Percentiles rank a stretch among this genome's conserved stretches.
Conservation (phyloP, 2,113 vertebrate species). For the Brienomyrus brachyistius region DNA sequence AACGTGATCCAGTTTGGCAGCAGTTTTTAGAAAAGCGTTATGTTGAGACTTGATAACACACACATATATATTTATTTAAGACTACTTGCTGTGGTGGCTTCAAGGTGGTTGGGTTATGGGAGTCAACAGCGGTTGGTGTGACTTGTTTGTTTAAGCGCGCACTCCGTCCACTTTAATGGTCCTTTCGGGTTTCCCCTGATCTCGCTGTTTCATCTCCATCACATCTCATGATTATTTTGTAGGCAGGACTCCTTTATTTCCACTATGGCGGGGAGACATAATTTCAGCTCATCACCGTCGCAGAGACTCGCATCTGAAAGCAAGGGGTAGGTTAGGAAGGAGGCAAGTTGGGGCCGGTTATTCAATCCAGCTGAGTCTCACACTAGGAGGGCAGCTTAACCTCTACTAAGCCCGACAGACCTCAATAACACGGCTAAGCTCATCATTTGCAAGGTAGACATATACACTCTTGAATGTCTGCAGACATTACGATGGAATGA, state of each 20-base stretch:
- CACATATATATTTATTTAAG: slow-evolving; percentile 17
- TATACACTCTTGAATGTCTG: neutral
- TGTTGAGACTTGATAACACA: slow-evolving; percentile 16
- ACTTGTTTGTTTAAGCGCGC: neutral
- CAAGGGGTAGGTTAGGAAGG: neutral
- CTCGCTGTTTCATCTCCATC: neutral
- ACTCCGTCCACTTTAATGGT: neutral
- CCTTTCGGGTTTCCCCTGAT: neutral
- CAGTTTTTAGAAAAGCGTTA: neutral
- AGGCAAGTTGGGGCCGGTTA: neutral
- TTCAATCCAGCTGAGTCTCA: neutral
- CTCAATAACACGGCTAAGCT: neutral
- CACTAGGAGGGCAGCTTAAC: neutral
- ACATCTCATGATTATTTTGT: neutral
- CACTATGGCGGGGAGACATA: neutral
- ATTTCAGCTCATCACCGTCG: slow-evolving; percentile 1
- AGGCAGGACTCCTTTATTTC: neutral
- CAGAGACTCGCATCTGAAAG: slow-evolving; percentile 16
- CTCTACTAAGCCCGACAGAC: neutral
- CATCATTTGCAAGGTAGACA: neutral
- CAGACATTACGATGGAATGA: neutral
- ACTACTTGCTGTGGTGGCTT: slow-evolving; percentile 19
- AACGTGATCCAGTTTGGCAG: neutral
- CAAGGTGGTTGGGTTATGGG: neutral
- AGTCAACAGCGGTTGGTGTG: neutral